A percentile compares a stretch with the other conserved stretches of the same genome.
phyloP scores from a whole-genome alignment of 1,140 invertebrate species.

The Zaprionus tsacasi region DNA sequence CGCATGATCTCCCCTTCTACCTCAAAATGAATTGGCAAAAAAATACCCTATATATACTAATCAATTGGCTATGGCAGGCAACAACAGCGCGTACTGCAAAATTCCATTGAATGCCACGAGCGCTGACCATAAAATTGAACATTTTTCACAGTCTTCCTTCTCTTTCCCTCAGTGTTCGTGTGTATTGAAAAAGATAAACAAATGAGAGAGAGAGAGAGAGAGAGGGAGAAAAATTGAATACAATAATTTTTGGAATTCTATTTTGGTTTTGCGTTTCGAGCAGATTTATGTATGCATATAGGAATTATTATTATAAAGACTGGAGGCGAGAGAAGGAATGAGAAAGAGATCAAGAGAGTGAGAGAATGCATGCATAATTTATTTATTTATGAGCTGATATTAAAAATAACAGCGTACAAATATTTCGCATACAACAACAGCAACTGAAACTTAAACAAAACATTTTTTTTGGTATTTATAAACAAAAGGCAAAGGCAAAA shows the following conservation, averaged over 20 bases:
- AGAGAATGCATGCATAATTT: constrained; percentile 61
- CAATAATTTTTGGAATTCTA: constrained; percentile 64
- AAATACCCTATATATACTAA: constrained; percentile 32
- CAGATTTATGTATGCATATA: constrained; percentile 60
- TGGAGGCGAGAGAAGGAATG: constrained; percentile 37
- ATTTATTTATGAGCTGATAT: constrained; percentile 55
- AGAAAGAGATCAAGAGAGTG: neutral
- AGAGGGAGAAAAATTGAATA: constrained; percentile 40
- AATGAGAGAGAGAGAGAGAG: constrained; percentile 34
- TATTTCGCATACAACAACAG: constrained; percentile 66
- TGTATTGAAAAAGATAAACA: constrained; percentile 64
- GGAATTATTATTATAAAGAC: constrained; percentile 62
- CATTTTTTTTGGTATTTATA: constrained; percentile 73
- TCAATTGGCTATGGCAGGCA: constrained; percentile 66
- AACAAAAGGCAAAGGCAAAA: constrained; percentile 63
- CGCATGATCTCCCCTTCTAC: neutral
- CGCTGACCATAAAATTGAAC: constrained; percentile 78
- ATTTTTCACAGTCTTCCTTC: constrained; percentile 74
- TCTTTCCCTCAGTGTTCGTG: constrained; percentile 1
- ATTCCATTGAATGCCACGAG: constrained; percentile 74
- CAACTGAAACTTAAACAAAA: constrained; percentile 64
- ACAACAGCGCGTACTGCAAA: constrained; percentile 38
- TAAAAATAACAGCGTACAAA: constrained; percentile 64
- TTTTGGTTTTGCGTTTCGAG: constrained; percentile 52
- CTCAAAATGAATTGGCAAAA: neutral